Percentiles rank a stretch among this genome's conserved stretches.
Conservation (phyloP, 2,888 invertebrate genomes). For the Antheraea assamensis region DNA sequence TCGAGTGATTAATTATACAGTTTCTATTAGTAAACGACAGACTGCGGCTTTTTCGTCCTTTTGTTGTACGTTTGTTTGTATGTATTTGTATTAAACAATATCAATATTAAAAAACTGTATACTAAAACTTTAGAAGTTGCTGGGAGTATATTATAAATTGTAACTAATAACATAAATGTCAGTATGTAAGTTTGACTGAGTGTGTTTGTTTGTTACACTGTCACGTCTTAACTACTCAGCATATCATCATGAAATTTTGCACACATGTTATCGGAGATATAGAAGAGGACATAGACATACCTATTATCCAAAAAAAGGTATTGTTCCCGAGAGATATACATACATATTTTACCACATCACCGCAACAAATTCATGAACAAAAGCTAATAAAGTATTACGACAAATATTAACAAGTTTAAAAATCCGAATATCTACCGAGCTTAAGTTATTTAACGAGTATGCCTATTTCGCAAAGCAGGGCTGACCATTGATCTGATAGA, state of each 20-base stretch:
- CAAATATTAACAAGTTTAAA: not conserved
- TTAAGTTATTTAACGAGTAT: constrained; percentile 13
- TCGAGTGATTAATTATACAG: constrained; percentile 79
- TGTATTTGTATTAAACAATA: too few species aligned
- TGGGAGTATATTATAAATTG: too few species aligned
- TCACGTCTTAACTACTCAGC: not conserved
- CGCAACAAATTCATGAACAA: not conserved
- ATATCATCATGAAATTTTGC: not conserved
- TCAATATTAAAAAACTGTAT: too few species aligned
- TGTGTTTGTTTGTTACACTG: not conserved
- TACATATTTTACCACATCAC: not conserved
- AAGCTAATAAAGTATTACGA: not conserved
- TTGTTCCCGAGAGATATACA: too few species aligned
- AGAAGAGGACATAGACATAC: too few species aligned
- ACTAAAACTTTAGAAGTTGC: too few species aligned
- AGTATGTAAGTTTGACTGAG: too few species aligned
- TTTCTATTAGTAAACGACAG: constrained; percentile 70
- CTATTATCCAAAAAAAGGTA: too few species aligned
- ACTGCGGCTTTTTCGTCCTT: constrained; percentile 47
- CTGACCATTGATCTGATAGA: constrained; percentile 78
- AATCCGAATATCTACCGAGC: not conserved
- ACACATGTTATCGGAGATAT: too few species aligned
- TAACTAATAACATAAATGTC: not conserved
- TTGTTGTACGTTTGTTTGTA: constrained; percentile 9
- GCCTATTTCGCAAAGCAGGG: constrained; percentile 53